A percentile compares a stretch with the other conserved stretches of the same genome.
Conservation (phyloP, 2,888 invertebrate species). For the Andricus quercusramuli region DNA sequence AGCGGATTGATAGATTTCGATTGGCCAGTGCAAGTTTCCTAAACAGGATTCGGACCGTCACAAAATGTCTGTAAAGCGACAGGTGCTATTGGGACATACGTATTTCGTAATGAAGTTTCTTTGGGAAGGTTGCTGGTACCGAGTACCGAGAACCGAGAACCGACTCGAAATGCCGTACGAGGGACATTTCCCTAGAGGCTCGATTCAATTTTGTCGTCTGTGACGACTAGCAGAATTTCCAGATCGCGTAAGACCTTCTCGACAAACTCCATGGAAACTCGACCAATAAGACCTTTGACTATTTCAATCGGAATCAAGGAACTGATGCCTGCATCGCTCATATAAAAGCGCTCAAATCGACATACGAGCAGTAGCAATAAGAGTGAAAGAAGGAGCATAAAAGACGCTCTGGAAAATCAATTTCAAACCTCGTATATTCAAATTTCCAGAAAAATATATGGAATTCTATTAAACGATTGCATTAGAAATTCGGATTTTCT, state of each 20-base stretch:
- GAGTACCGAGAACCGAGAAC: too few relatives aligned
- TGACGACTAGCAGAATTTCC: slow-evolving; percentile 65
- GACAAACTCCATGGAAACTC: slow-evolving; percentile 61
- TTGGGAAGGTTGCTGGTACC: slow-evolving; percentile 44
- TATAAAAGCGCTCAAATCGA: slow-evolving; percentile 19
- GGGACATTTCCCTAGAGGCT: slow-evolving; percentile 71
- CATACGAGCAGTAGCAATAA: slow-evolving; percentile 2
- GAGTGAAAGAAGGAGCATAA: neutral
- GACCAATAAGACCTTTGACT: slow-evolving; percentile 66
- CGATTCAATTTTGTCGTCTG: slow-evolving; percentile 72
- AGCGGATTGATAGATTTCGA: slow-evolving; percentile 19
- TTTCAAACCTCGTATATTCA: neutral
- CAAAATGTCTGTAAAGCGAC: neutral
- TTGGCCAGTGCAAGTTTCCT: slow-evolving; percentile 20
- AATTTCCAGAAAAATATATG: neutral
- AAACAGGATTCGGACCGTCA: slow-evolving; percentile 36
- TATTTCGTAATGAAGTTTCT: slow-evolving; percentile 59
- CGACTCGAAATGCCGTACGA: slow-evolving; percentile 59
- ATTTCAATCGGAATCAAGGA: slow-evolving; percentile 45
- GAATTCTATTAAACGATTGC: neutral
- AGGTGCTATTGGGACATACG: slow-evolving; percentile 48
- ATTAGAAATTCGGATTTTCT: too few relatives aligned
- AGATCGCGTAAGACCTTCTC: slow-evolving; percentile 46
- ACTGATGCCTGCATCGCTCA: slow-evolving; percentile 10
- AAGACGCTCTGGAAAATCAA: neutral